Evolutionary conservation across 2,797 vertebrate species (phyloP).

Genomic region (Platalea minor): DNA sequence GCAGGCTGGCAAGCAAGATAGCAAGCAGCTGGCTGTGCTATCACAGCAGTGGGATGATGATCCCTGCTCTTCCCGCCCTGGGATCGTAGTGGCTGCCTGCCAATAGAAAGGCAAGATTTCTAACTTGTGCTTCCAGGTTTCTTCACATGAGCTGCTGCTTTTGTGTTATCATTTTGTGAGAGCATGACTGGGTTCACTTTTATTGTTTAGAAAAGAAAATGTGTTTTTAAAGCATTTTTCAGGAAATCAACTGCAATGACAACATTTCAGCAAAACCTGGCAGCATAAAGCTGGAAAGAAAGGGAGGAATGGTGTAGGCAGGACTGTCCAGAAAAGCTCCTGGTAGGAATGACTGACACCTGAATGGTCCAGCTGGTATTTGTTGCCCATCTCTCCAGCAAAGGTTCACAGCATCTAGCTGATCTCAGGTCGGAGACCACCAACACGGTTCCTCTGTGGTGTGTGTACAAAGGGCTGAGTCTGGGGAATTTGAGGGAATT

Average conservation of each 20-base stretch:
- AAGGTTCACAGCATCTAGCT: background rate
- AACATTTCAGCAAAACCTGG: background rate
- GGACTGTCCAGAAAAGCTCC: background rate
- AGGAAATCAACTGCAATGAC: background rate
- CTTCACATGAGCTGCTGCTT: background rate
- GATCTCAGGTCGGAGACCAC: background rate
- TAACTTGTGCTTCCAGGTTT: background rate
- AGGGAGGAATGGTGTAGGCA: background rate
- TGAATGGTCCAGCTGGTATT: background rate
- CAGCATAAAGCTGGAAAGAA: background rate
- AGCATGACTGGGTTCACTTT: background rate
- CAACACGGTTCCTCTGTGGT: background rate
- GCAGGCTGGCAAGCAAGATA: background rate
- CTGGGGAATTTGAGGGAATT: background rate
- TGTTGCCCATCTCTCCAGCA: background rate
- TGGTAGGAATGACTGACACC: background rate
- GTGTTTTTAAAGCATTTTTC: background rate
- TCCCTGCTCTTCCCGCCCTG: background rate
- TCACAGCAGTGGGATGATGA: background rate
- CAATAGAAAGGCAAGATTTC: background rate
- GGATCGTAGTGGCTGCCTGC: background rate
- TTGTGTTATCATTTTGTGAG: background rate
- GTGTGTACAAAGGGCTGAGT: background rate
- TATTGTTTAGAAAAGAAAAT: background rate
- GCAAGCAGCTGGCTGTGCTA: background rate